A percentile compares a stretch with the other conserved stretches of the same genome.
Evolutionary conservation across 2,113 vertebrate genomes (phyloP).

Genomic region (Oryzias javanicus): DNA sequence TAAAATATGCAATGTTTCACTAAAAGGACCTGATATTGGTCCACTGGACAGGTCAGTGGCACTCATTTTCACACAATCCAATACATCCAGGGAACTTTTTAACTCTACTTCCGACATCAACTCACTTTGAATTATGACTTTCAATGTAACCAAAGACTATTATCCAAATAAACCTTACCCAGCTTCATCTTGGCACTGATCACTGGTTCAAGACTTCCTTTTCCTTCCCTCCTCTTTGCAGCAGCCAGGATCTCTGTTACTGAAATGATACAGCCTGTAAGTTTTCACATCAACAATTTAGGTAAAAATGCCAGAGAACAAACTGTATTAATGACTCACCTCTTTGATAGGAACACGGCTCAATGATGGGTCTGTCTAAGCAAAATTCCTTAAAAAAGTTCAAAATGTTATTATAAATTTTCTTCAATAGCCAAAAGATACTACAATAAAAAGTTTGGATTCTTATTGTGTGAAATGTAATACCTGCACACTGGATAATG

Average conservation of each 20-base stretch:
- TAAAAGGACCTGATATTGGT: no score
- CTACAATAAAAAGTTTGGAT: no score
- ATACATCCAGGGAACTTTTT: no score
- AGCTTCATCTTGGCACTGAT: constrained; percentile 19
- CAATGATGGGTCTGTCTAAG: constrained; percentile 4
- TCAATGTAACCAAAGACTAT: no score
- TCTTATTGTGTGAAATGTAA: neutral
- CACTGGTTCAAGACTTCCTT: neutral
- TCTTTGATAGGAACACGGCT: neutral
- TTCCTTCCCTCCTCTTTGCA: neutral
- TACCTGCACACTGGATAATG: constrained; percentile 43
- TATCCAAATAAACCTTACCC: constrained; percentile 33
- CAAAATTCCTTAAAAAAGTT: constrained; percentile 13
- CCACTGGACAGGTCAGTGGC: no score
- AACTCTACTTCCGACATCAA: no score
- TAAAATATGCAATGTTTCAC: no score
- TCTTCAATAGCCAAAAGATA: no score
- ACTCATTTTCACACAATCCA: no score
- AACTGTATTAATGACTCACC: constrained; percentile 24
- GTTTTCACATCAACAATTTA: neutral
- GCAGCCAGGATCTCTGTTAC: neutral
- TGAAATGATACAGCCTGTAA: constrained; percentile 7
- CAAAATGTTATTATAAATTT: neutral
- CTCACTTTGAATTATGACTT: no score
- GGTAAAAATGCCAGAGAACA: neutral